A percentile compares a stretch with the other conserved stretches of the same genome.
These are phyloP conservation scores for Mesorhabditis sp. DNA, from an alignment of 2,888 invertebrate species.

Conservation along the genomic window DNA sequence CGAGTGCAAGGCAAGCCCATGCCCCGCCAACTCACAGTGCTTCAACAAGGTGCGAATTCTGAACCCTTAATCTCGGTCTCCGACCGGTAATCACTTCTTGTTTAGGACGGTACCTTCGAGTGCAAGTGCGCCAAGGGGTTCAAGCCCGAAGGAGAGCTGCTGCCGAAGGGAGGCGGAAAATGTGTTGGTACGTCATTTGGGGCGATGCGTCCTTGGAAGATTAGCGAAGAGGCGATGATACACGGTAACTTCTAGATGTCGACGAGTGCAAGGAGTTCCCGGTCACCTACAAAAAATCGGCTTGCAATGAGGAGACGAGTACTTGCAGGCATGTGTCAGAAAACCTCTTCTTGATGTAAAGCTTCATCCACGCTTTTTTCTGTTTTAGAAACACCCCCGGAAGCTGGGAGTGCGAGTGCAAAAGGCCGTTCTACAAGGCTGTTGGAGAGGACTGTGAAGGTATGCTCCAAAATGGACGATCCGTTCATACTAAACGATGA, in stretches of 20 bases:
- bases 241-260: too few relatives aligned
- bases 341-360: too few relatives aligned
- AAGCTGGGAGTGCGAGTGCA: conserved; percentile 6
- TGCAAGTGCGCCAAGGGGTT: not conserved
- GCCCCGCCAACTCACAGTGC: not conserved
- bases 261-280: conserved; percentile 4
- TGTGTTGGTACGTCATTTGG: not conserved
- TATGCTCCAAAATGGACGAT: not conserved
- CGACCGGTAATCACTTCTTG: not conserved
- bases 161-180: not conserved
- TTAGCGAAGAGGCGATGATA: too few relatives aligned
- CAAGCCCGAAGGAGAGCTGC: not conserved
- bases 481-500: too few relatives aligned
- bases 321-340: not conserved
- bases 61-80: not conserved
- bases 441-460: conserved; percentile 2
- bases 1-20: not conserved
- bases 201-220: too few relatives aligned
- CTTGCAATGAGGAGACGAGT: not conserved
- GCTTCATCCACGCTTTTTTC: too few relatives aligned
- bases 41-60: conserved; percentile 1
- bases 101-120: not conserved
- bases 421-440: not conserved
- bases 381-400: not conserved
- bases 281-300: not conserved